Evolutionary conservation across 2,113 vertebrate species (phyloP).

Genomic region (Ramphastos sulfuratus): DNA sequence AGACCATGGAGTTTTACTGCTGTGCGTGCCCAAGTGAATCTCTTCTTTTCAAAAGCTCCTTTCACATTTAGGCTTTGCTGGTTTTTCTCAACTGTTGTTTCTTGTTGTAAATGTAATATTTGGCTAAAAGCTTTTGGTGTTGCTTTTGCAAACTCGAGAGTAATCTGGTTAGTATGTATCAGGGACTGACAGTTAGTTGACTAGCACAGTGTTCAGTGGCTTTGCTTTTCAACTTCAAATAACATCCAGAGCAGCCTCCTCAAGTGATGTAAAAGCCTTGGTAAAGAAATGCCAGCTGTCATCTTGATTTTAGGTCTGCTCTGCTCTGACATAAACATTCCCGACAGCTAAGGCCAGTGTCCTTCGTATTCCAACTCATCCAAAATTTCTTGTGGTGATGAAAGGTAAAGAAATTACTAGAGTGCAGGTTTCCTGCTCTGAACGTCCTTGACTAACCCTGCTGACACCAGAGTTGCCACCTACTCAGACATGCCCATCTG

Average conservation of each 20-base stretch:
- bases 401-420: conserved; percentile 24
- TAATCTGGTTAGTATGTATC: not conserved
- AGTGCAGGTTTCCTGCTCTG: conserved; percentile 2
- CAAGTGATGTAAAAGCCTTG: conserved; percentile 40
- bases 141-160: not conserved
- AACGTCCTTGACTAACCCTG: conserved; percentile 42
- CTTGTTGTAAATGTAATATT: not conserved
- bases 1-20: not conserved
- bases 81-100: not conserved
- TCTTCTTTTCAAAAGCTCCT: not conserved
- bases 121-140: conserved; percentile 24
- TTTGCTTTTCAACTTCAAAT: conserved; percentile 40
- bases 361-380: conserved; percentile 52
- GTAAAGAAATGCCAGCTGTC: conserved; percentile 62
- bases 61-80: not conserved
- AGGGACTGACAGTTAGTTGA: not conserved
- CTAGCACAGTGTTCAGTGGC: not conserved
- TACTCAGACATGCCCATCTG: not conserved
- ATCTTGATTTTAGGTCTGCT: conserved; percentile 44
- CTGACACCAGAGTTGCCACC: conserved; percentile 41
- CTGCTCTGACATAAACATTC: conserved; percentile 45
- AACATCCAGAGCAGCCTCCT: not conserved
- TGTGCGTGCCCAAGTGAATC: not conserved
- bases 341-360: conserved; percentile 47
- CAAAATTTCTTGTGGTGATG: conserved; percentile 39